Percentiles rank a stretch among this genome's conserved stretches.
Conservation (phyloP, 1,140 invertebrate genomes). For the Panagrolaimus sp. region DNA sequence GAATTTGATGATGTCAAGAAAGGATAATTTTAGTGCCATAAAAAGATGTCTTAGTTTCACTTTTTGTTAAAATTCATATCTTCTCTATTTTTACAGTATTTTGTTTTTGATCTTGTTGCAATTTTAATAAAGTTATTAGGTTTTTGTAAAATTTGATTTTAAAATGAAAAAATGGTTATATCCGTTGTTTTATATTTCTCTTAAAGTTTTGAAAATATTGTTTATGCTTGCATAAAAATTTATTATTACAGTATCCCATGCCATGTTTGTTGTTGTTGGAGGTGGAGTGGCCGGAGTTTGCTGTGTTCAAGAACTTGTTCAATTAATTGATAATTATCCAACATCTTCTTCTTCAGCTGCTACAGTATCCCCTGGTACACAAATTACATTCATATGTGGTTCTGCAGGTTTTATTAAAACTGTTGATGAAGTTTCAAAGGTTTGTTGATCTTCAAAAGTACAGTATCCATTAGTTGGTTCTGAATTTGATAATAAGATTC, state of each 20-base stretch:
- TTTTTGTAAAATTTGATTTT: too few relatives aligned
- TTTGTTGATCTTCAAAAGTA: not conserved
- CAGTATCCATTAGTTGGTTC: too few relatives aligned
- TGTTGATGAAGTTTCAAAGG: not conserved
- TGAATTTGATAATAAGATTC: too few relatives aligned
- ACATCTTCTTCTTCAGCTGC: not conserved
- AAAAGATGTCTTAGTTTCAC: not conserved
- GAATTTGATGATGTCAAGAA: constrained; percentile 59
- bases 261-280: constrained; percentile 26
- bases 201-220: not conserved
- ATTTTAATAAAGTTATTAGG: too few relatives aligned
- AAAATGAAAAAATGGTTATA: too few relatives aligned
- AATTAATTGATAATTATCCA: constrained; percentile 18
- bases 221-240: not conserved
- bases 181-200: not conserved
- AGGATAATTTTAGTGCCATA: not conserved
- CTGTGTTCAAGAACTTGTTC: constrained; percentile 29
- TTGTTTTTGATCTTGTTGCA: not conserved
- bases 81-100: not conserved
- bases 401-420: constrained; percentile 29
- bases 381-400: constrained; percentile 29
- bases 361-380: not conserved
- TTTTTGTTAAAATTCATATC: not conserved
- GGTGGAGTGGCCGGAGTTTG: constrained; percentile 40
- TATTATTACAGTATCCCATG: not conserved